These are phyloP conservation scores for Cercocebus atys DNA, from an alignment of 2,113 vertebrate species.

Conservation along the genomic window DNA sequence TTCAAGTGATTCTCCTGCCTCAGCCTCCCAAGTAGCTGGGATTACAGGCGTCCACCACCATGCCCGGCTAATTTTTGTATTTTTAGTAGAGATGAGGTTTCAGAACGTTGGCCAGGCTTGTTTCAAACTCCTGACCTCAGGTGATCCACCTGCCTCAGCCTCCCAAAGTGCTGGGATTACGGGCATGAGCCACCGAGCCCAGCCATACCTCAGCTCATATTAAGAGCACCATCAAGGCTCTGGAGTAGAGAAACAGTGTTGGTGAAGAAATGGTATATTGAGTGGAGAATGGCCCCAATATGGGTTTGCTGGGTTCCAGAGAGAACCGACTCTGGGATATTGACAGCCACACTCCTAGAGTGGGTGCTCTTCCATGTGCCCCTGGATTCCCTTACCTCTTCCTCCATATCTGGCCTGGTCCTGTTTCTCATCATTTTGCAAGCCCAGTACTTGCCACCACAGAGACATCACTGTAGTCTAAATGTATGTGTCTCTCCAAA, in stretches of 20 bases:
- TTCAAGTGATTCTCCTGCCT: too few species aligned
- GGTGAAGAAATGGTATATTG: neutral
- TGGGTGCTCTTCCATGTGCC: rapidly evolving
- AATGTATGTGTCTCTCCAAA: neutral
- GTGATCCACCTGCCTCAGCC: too few species aligned
- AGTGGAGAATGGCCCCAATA: neutral
- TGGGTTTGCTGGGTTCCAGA: neutral
- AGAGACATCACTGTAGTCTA: rapidly evolving
- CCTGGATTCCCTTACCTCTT: neutral
- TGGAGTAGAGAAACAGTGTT: neutral
- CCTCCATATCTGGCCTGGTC: neutral
- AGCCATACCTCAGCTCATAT: neutral
- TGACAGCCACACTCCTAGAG: rapidly evolving
- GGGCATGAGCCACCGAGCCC: too few species aligned
- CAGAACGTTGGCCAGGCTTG: too few species aligned
- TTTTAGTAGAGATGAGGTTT: too few species aligned
- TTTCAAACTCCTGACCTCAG: too few species aligned
- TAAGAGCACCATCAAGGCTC: neutral
- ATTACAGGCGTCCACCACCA: too few species aligned
- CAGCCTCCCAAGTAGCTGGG: too few species aligned
- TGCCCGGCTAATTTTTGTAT: too few species aligned
- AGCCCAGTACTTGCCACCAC: too few species aligned
- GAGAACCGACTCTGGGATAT: neutral
- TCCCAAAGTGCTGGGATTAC: too few species aligned
- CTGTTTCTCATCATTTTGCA: neutral